phyloP scores from a whole-genome alignment of 2,113 vertebrate genomes.

The Phylloscopus trochilus region DNA sequence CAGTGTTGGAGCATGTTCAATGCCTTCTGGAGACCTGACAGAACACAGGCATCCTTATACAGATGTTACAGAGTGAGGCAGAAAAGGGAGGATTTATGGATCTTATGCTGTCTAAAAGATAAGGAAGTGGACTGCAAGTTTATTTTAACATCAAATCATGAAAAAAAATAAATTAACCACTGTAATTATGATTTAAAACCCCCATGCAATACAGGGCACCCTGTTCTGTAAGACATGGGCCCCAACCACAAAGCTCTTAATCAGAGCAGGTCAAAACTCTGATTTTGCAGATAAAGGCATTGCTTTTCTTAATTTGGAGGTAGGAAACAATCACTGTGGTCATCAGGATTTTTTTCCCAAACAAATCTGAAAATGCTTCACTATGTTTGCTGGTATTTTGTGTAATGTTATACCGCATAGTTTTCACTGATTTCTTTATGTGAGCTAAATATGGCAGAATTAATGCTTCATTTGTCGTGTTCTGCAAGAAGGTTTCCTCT shows the following conservation, averaged over 20 bases:
- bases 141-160: not conserved
- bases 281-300: not conserved
- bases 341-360: not conserved
- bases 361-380: not conserved
- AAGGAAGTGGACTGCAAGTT: not conserved
- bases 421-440: not conserved
- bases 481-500: not conserved
- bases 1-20: not conserved
- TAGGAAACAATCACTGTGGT: not conserved
- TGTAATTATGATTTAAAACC: not conserved
- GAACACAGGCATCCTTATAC: not conserved
- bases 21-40: not conserved
- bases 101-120: not conserved
- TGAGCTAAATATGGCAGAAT: not conserved
- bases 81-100: not conserved
- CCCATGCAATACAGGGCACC: not conserved
- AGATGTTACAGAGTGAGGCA: not conserved
- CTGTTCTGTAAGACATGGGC: not conserved
- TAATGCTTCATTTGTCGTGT: not conserved
- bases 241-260: not conserved
- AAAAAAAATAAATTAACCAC: not conserved
- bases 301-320: not conserved
- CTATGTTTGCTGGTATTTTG: not conserved
- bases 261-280: not conserved
- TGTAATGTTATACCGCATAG: not conserved